Evolutionary conservation across 2,113 vertebrate species (phyloP), one percentile per base, ranked within the genome.

Genomic region (Plotosus lineatus): DNA sequence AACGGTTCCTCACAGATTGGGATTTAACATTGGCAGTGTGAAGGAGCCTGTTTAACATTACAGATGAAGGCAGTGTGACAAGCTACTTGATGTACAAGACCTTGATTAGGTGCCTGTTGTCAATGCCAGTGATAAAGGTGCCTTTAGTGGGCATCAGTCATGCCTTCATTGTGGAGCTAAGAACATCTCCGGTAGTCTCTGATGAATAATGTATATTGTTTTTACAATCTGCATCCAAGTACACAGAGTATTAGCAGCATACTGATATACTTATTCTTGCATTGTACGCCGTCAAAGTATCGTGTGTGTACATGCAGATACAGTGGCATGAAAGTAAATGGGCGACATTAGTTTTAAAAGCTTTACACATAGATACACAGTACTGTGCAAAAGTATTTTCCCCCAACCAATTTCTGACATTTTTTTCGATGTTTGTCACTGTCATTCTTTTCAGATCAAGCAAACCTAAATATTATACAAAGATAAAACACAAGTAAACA

Each of bases 21-120:
- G 60, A 40, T 65, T 55, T 42, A 61, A 50, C 42, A 66, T 73
- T n/a, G 36, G 48, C 36, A 58, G 50, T 53, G 23, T 15, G 38
- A 65, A 56, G 78, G n/a, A 31, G 46, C 19, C 60, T 71, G 79
- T 60, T 72, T 72, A 58, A 72, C 40, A 9, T 79, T 60, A 58
- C 40, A 33, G 60, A 73, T 60, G 46, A 65, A 63, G 46, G 69
- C 56, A 31, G n/a, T 10, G 15, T 38, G 79, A 81, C 71, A 65
- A 40, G 79, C 31, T 65, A 33, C 28, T 73, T 73, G 46, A 73
- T 36, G 69, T 75, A 38, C 44, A 26, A 50, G 69, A 53, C 53
- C 56, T 31, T 68, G 46, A 78, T 65, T 68, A 68, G 77, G 33
- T 53, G 17, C 19, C 58, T 42, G 56, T 61, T 81, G 69, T 63